Evolutionary conservation across 2,888 invertebrate species (phyloP).

Genomic region (Macaria notata): DNA sequence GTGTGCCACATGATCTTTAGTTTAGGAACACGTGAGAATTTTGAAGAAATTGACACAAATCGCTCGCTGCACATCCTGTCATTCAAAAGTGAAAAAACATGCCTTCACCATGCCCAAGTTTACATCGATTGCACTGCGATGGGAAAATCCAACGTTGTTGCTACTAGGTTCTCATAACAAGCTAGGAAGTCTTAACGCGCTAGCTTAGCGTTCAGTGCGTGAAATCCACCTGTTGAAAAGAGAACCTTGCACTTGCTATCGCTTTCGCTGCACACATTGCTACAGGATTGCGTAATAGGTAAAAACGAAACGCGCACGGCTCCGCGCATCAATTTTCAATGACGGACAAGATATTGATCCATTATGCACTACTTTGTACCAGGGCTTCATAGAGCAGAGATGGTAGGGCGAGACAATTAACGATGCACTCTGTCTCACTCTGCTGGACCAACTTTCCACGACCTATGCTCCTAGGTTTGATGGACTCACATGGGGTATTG

Average conservation of each 20-base stretch:
- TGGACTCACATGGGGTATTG: too few species aligned
- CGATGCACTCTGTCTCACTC: background rate
- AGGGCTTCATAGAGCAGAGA: constrained; percentile 15
- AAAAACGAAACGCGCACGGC: background rate
- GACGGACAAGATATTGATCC: constrained; percentile 21
- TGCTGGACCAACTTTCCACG: background rate
- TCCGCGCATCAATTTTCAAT: background rate
- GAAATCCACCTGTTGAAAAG: constrained; percentile 17
- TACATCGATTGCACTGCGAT: constrained; percentile 2
- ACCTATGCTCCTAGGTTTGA: too few species aligned
- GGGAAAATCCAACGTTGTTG: constrained; percentile 16
- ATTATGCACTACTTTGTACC: constrained; percentile 10
- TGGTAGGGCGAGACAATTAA: background rate
- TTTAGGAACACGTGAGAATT: too few species aligned
- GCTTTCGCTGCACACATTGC: background rate
- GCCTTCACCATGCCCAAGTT: background rate
- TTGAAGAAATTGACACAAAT: background rate
- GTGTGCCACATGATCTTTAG: too few species aligned
- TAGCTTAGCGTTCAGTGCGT: constrained; percentile 10
- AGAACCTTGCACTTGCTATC: constrained; percentile 17
- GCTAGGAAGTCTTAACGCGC: constrained; percentile 18
- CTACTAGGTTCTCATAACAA: constrained; percentile 26
- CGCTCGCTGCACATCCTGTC: too few species aligned
- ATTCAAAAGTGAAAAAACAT: too few species aligned
- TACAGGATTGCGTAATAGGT: too few species aligned